phyloP scores from a whole-genome alignment of 2,797 vertebrate species.

The Pseudochirops corinnae region DNA sequence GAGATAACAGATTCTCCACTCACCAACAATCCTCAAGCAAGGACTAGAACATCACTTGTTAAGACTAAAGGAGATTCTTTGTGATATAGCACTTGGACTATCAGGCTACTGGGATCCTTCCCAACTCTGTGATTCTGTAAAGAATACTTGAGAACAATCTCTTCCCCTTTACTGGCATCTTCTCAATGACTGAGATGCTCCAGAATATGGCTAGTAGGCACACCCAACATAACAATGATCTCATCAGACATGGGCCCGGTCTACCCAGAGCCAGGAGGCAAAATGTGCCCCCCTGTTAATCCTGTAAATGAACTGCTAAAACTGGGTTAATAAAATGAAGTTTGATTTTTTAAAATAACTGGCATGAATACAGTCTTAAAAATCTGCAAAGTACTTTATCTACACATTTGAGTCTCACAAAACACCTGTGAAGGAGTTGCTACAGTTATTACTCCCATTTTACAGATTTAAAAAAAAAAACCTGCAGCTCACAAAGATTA shows the following conservation, averaged over 20 bases:
- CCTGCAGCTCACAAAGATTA: neutral
- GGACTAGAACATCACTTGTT: neutral
- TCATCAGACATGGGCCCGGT: neutral
- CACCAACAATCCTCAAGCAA: neutral
- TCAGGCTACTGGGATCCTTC: neutral
- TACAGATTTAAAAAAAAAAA: neutral
- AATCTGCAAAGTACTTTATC: neutral
- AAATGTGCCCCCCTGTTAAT: neutral
- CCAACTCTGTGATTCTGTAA: neutral
- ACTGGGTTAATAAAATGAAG: neutral
- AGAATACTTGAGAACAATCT: neutral
- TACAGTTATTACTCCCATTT: neutral
- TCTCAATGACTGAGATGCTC: neutral
- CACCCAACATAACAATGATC: neutral
- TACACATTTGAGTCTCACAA: neutral
- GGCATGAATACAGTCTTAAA: neutral
- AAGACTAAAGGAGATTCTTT: neutral
- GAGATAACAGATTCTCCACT: neutral
- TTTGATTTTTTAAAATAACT: neutral
- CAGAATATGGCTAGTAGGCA: neutral
- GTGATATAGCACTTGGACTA: neutral
- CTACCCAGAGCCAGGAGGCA: neutral
- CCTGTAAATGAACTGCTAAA: neutral
- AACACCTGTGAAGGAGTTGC: neutral
- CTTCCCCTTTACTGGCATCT: neutral